These are phyloP conservation scores for Noctuana brunneofusca DNA, from an alignment of 2,888 invertebrate species.

Conservation along the genomic window DNA sequence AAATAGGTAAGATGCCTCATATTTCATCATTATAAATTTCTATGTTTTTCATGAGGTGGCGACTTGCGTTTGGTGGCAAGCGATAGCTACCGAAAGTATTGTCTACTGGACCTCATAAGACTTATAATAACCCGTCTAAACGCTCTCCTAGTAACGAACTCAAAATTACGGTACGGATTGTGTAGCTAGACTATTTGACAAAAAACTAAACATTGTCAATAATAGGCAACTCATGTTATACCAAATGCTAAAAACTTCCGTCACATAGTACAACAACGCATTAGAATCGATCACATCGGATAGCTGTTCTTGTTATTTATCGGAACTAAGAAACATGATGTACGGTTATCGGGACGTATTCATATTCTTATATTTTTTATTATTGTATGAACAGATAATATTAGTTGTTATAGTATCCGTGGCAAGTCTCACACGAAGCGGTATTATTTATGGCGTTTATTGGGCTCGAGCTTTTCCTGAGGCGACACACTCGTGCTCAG, in stretches of 20 bases:
- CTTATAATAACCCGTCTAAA: no score
- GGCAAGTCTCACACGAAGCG: slow-evolving; percentile 71
- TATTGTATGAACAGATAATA: slow-evolving; percentile 63
- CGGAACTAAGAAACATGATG: slow-evolving; percentile 79
- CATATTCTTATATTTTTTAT: slow-evolving; percentile 68
- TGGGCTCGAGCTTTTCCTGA: slow-evolving; percentile 73
- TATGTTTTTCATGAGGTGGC: no score
- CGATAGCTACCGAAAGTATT: no score
- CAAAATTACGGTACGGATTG: no score
- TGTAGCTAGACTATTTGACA: no score
- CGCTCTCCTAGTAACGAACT: no score
- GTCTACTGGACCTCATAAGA: no score
- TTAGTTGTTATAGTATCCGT: slow-evolving; percentile 65
- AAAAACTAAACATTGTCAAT: background rate
- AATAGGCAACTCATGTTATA: background rate
- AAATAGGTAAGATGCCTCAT: no score
- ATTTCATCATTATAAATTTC: no score
- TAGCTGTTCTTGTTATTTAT: slow-evolving; percentile 77
- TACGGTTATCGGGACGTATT: slow-evolving; percentile 71
- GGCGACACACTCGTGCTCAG: slow-evolving; percentile 65
- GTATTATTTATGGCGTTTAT: slow-evolving; percentile 76
- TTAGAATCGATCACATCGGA: slow-evolving; percentile 79
- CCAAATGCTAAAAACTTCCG: background rate
- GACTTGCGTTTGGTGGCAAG: no score
- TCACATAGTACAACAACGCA: slow-evolving; percentile 61